Evolutionary conservation across 1,140 invertebrate species (phyloP), one percentile per base, ranked within the genome.

Genomic region (Panagrolaimus sp.): DNA sequence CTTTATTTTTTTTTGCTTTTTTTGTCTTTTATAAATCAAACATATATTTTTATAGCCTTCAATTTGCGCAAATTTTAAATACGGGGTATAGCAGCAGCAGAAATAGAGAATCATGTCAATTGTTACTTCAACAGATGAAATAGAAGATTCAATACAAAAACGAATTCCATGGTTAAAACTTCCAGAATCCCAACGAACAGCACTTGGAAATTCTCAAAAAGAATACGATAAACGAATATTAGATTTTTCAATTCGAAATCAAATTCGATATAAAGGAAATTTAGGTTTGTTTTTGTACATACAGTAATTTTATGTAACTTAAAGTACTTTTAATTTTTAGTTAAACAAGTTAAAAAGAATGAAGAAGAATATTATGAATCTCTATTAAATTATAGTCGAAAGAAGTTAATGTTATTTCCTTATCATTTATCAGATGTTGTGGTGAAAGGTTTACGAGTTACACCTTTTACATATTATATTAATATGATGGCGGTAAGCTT

Each of bases 391-490:
- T 94, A 91, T 84, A 93, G 91, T 79, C 89, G 89, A 76, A 89
- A 91, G 73, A 89, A 91, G 71, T 87, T 96, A 69, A 92, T 95
- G 89, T 85, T 96, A 14, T 96, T 93, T 83, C 94, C 94, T 1
- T 96, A 96, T 87, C 94, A 96, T 85, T 86, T 96, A 78, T 91
- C 92, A 0, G 92, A 96, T 84, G 91, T 94, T 84, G 89, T 95
- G 74, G 92, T 94, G 0, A 91, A 91, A 85, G 93, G 92, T 0
- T 85, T 96, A 76, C 86, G 93, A 67, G 89, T 94, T 66, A 96
- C 93, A 12, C 93, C 94, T 32, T 96, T 96, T 79, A 91, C 91
- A 78, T 97, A 96, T 84, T 97, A 96, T 85, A 88, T 90, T 73
- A 89, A 90, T 75, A 91, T 95, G 66, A 88, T 96, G 71, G 89